phyloP scores from a whole-genome alignment of 2,888 invertebrate species.

The Aricia artaxerxes region DNA sequence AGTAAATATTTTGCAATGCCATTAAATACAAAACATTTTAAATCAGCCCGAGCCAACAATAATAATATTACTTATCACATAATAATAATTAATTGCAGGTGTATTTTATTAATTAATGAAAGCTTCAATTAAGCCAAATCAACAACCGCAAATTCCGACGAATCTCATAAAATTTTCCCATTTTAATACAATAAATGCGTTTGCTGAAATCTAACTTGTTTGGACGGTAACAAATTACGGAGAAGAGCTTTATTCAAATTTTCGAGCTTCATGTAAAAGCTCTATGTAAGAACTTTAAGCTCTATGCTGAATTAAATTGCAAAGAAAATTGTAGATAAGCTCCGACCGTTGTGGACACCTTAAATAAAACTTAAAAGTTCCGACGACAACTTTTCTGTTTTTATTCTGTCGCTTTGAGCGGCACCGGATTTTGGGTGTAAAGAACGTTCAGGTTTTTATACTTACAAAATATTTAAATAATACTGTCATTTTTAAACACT shows the following conservation, averaged over 20 bases:
- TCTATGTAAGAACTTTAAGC: conserved; percentile 42
- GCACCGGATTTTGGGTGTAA: background rate
- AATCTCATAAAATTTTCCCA: conserved; percentile 20
- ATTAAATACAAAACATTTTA: background rate
- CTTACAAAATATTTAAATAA: background rate
- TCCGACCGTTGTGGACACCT: background rate
- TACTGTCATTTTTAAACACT: background rate
- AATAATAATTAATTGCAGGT: background rate
- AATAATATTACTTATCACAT: background rate
- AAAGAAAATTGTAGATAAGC: conserved; percentile 33
- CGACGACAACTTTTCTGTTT: background rate
- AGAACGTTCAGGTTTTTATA: background rate
- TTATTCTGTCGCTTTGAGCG: conserved; percentile 3
- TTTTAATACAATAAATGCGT: conserved; percentile 30
- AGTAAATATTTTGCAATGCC: background rate
- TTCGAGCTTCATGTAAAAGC: conserved; percentile 39
- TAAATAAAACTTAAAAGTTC: conserved; percentile 13
- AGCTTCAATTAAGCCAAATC: conserved; percentile 4
- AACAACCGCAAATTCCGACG: background rate
- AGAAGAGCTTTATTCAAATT: conserved; percentile 50
- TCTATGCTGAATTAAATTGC: conserved; percentile 49
- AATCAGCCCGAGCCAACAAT: background rate
- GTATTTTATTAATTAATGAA: conserved; percentile 3
- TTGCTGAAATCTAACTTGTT: conserved; percentile 27
- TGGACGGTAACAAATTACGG: conserved; percentile 39